Conservation (phyloP, 2,888 invertebrate species). For the Chloroclysta siterata region DNA sequence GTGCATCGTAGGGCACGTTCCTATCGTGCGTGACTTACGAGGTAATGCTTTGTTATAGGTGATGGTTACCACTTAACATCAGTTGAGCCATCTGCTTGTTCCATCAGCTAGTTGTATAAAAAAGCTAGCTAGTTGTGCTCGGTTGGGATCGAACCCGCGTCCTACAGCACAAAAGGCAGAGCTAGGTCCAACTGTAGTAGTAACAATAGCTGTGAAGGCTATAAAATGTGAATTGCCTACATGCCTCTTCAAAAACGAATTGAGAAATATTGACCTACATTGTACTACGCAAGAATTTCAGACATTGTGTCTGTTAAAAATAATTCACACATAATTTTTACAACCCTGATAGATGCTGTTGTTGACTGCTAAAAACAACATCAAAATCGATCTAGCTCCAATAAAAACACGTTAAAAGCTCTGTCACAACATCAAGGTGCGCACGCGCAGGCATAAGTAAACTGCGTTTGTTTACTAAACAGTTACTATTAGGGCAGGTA, state of each 20-base stretch:
- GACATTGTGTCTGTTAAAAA: neutral
- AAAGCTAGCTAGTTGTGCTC: too few species aligned
- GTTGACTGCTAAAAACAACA: conserved; percentile 21
- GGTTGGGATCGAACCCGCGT: too few species aligned
- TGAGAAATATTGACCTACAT: neutral
- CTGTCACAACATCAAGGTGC: conserved; percentile 53
- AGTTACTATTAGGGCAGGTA: conserved; percentile 37
- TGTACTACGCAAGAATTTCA: neutral
- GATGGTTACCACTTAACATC: too few species aligned
- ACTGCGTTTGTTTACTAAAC: conserved; percentile 28
- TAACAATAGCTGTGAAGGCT: too few species aligned
- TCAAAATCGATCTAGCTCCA: conserved; percentile 37
- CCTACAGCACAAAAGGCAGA: too few species aligned
- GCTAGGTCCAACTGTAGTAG: too few species aligned
- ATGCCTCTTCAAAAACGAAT: neutral
- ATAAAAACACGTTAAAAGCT: conserved; percentile 40
- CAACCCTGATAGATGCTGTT: neutral
- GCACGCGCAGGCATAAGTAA: conserved; percentile 39
- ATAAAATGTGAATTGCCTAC: neutral
- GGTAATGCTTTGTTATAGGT: too few species aligned
- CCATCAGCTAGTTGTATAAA: too few species aligned
- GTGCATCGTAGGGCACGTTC: too few species aligned
- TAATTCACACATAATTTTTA: conserved; percentile 34
- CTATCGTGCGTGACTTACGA: too few species aligned
- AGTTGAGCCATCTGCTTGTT: too few species aligned